Percentiles rank a stretch among this genome's conserved stretches.
Conservation (phyloP, 1,140 invertebrate species). For the Drosophila tristis region DNA sequence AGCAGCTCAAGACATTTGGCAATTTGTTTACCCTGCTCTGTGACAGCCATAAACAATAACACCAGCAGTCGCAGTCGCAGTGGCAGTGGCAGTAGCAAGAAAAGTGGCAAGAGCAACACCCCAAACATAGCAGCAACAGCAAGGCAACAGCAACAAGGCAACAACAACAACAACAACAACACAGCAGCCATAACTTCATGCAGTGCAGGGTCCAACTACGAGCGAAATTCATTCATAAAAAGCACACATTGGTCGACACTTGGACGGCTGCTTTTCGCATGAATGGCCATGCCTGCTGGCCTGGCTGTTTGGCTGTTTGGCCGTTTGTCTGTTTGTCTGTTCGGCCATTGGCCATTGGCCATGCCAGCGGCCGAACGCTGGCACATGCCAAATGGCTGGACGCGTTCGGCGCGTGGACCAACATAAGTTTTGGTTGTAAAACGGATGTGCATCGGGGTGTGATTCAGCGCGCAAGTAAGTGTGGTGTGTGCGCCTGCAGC, state of each 20-base stretch:
- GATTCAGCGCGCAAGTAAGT: slow-evolving; percentile 5
- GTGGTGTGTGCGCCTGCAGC: slow-evolving; percentile 12
- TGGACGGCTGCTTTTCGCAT: slow-evolving; percentile 69
- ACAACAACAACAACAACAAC: slow-evolving; percentile 29
- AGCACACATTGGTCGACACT: slow-evolving; percentile 58
- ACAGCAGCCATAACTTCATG: slow-evolving; percentile 31
- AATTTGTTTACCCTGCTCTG: slow-evolving; percentile 66
- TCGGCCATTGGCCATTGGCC: background rate
- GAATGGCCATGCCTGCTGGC: slow-evolving; percentile 65
- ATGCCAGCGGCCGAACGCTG: slow-evolving; percentile 25
- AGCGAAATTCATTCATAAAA: slow-evolving; percentile 79
- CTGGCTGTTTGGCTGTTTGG: slow-evolving; percentile 14
- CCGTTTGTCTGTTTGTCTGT: slow-evolving; percentile 11
- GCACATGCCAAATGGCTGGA: slow-evolving; percentile 42
- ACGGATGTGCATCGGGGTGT: slow-evolving; percentile 56
- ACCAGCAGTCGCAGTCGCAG: slow-evolving; percentile 25
- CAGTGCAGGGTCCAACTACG: slow-evolving; percentile 43
- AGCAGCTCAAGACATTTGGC: slow-evolving; percentile 50
- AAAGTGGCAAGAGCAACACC: slow-evolving; percentile 36
- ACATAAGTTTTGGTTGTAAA: slow-evolving; percentile 68
- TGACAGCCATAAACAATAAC: slow-evolving; percentile 54
- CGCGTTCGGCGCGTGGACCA: slow-evolving; percentile 58
- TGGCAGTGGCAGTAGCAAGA: slow-evolving; percentile 14
- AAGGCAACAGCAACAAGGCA: slow-evolving; percentile 15
- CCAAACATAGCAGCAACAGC: slow-evolving; percentile 37